Base-by-base conservation (phyloP, 2,888 invertebrate species). In the Therioaphis trifolii region DNA sequence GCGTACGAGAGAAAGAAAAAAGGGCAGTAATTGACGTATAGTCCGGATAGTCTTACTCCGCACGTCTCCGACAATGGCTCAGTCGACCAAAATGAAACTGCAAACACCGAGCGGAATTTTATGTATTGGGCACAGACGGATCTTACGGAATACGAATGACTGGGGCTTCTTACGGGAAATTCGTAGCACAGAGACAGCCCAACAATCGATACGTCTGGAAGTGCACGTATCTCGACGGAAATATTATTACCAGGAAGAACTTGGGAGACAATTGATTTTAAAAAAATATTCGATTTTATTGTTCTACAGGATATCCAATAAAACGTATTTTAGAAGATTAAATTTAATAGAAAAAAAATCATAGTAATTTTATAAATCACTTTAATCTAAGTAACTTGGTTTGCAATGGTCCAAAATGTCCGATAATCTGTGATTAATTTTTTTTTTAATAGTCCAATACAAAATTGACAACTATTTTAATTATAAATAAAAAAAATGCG, bases 11-110 rank as follows among this genome's bases (percentile, higher is more conserved):
- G 49, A 71, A n/a, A n/a, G 46, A 27, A 35, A 80, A 82, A 35
- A 18, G 46, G 18, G 18, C 58, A 27, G 72, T 72, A 72, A 82
- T 82, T 72, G 80, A 82, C 80, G 80, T 71, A 71, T 80, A 55
- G 80, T 72, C 72, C 63, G 80, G 71, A 58, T 71, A 40, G 77
- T 43, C 61, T 61, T 46, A 35, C 40, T n/a, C n/a, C 11, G 21
- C 21, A 55, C 14, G 9, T 21, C 35, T 15, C 52, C 29, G 4
- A 5, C 21, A 71, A 21, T 14, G 72, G 58, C 35, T 72, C 72
- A 35, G 80, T 61, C 58, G 80, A 80, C 80, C 71, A 61, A 55
- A 80, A 71, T 80, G 71, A 43, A 80, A 80, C 71, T 29, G 61
- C 58, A 80, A 80, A 80, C 46, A 61, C 58, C 35, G 72, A 61